These are phyloP conservation scores for Oncopodura yosiiana DNA, from an alignment of 1,140 invertebrate genomes.

Conservation along the genomic window DNA sequence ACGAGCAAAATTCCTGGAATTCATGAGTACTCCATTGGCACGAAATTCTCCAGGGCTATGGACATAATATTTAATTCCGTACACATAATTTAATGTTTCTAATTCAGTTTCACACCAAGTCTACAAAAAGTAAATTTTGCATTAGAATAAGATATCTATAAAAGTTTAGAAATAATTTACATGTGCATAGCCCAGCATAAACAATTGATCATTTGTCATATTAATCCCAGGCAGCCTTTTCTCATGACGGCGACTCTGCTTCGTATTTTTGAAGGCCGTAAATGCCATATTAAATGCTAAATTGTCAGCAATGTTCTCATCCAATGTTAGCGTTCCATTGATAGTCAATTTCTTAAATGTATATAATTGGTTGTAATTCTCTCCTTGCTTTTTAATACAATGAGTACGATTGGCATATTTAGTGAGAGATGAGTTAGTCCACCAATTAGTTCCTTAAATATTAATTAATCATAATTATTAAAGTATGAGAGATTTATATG, in stretches of 20 bases:
- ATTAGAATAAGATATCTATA: not conserved
- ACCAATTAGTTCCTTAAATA: no score
- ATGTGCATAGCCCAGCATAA: slow-evolving; percentile 48
- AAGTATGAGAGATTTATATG: no score
- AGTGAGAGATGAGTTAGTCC: no score
- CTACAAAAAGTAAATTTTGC: not conserved
- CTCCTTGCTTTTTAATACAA: no score
- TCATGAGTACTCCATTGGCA: slow-evolving; percentile 44
- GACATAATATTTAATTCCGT: slow-evolving; percentile 21
- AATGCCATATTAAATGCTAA: slow-evolving; percentile 46
- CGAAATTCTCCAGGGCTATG: slow-evolving; percentile 40
- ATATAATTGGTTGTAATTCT: slow-evolving; percentile 59
- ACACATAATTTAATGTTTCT: no score
- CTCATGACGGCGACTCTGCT: slow-evolving; percentile 10
- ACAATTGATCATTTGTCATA: slow-evolving; percentile 47
- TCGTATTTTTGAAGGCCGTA: slow-evolving; percentile 35
- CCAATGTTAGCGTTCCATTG: slow-evolving; percentile 42
- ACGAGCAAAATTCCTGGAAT: slow-evolving; percentile 41
- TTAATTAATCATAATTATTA: no score
- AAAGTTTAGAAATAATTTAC: slow-evolving; percentile 36
- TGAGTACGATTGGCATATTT: no score
- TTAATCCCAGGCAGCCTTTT: slow-evolving; percentile 46
- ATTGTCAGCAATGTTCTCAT: slow-evolving; percentile 48
- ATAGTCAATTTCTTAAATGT: slow-evolving; percentile 45
- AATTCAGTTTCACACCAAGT: not conserved